Evolutionary conservation across 1,140 invertebrate genomes (phyloP), one percentile per base, ranked within the genome.

Genomic region (Maconellicoccus hirsutus): DNA sequence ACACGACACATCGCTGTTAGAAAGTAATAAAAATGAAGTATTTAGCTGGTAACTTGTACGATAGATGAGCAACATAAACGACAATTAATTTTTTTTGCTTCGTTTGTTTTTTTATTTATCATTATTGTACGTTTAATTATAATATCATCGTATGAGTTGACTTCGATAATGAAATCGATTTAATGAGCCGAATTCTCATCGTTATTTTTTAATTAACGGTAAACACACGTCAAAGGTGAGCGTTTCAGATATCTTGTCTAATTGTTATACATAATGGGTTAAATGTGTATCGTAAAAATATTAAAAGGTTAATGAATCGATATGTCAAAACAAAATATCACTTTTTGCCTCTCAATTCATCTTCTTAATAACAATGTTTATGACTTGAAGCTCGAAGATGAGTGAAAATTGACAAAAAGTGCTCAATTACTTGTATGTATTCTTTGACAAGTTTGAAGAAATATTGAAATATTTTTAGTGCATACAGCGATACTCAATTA

Each of bases 91-190:
- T 52, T 19, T 14, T 3, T 52, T 16, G 42, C 6, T 16, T 33
- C 29, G 42, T 52, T 52, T 52, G 10, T 52, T 19, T 8, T 52
- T 8, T 52, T 38, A 14, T 3, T 52, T 16, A 19, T 52, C n/a
- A 52, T 52, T 52, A 52, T 52, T 52, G 42, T 52, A 52, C 42
- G 16, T 52, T 52, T 52, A 52, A 52, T 52, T 52, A 52, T 52
- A 52, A 52, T 52, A 52, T 52, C n/a, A 33, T 33, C 4, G 29
- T 6, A 52, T 2, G 16, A 52, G 42, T 52, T 52, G 6, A 52
- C n/a, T 16, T 19, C 42, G 42, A 52, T 52, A 52, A 52, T 52
- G 12, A 19, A 52, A 19, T 14, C 42, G 42, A 52, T 52, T 52
- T 52, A 52, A 52, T 52, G 42, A 52, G 42, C 42, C 42, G 16